Base-by-base conservation (phyloP, 2,888 invertebrate genomes). In the Incurvaria masculella region DNA sequence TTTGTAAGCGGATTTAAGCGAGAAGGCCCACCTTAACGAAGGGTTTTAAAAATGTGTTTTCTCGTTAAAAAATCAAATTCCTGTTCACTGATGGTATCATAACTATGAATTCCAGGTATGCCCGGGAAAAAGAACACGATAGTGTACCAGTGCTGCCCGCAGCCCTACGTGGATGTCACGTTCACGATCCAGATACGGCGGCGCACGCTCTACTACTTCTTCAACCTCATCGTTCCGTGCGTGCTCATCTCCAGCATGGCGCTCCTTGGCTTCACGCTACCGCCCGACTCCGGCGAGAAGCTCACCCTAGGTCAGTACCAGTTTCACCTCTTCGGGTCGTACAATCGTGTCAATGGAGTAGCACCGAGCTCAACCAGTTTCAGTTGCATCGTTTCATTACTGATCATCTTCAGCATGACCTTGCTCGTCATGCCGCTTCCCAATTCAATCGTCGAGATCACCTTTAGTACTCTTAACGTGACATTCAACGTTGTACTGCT, bases 191-290 rank as follows among this genome's bases (percentile, higher is more conserved):
- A 93, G 81, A 95, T 99, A 64, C 86, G 97, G 59, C 85, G 98
- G 67, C 85, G 97, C 64, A 97, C 97, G 45, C 83, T 98, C 63
- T 98, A 97, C 84, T 98, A 98, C 82, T 97, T 97, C 81, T 96
- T 98, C 87, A 99, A 99, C 83, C 87, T 99, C 75, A 97, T 99
- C 75, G 95, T 98, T 65, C 99, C 98, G 59, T 97, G 97, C 74
- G 94, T 98, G 65, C 87, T 99, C 65, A 98, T 99, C 71, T 95
- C 97, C 55, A 95, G 97, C 59, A 97, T 98, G 94, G 97, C 97
- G 59, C 87, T 99, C 59, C 84, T 99, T 63, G 96, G 97, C 58
- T 99, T 99, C 82, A 95, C 97, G 57, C 82, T 99, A 68, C 98
- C 99, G 56, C 97, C 97, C 52, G 98, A 99, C 70, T 94, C 95